Evolutionary conservation across 2,113 vertebrate species (phyloP).

Genomic region (Nerophis lumbriciformis): DNA sequence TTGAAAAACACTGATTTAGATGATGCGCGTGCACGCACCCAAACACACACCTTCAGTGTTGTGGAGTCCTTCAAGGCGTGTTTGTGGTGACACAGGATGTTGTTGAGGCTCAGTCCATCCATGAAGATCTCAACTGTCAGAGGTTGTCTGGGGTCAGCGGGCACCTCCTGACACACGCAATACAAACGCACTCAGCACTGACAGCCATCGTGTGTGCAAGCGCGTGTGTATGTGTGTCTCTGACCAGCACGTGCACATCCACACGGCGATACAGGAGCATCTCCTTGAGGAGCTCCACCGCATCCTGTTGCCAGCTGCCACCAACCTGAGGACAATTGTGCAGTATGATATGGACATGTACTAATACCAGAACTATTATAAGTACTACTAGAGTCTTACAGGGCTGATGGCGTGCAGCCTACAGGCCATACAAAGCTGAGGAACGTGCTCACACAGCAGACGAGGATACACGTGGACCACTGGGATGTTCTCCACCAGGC

Average conservation of each 20-base stretch:
- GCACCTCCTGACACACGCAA: constrained; percentile 69
- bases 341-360: background rate
- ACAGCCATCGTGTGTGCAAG: background rate
- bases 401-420: constrained; percentile 76
- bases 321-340: constrained; percentile 70
- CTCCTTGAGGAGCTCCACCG: constrained; percentile 78
- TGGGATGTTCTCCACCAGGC: constrained; percentile 82
- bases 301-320: constrained; percentile 80
- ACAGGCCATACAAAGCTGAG: constrained; percentile 85
- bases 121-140: constrained; percentile 75
- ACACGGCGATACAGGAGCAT: constrained; percentile 78
- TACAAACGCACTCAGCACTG: background rate
- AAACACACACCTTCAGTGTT: constrained; percentile 36
- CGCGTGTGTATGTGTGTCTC: background rate
- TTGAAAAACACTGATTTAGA: background rate
- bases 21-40: background rate
- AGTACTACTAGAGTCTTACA: constrained; percentile 59
- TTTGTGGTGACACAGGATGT: constrained; percentile 78
- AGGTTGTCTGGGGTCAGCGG: constrained; percentile 62
- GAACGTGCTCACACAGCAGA: constrained; percentile 74
- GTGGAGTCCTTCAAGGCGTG: constrained; percentile 50
- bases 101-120: constrained; percentile 76
- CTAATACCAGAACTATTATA: background rate
- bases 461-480: constrained; percentile 84
- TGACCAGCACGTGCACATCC: constrained; percentile 78